Percentiles rank a stretch among this genome's conserved stretches.
phyloP scores from a whole-genome alignment of 1,140 invertebrate species.

The Drosophila ananassae region DNA sequence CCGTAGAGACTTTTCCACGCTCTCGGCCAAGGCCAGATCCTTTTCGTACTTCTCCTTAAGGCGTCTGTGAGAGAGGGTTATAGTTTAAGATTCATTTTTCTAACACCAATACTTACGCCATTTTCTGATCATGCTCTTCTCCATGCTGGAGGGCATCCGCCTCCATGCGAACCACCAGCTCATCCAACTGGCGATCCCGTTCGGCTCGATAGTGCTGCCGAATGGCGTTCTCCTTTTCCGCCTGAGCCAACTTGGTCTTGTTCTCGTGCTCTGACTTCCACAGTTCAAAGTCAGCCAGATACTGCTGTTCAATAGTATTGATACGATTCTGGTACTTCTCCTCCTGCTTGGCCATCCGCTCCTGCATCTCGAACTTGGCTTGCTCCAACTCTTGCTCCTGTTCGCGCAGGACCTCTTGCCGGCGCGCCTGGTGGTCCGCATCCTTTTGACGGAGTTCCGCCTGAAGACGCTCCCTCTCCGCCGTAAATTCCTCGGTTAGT shows the following conservation, averaged over 20 bases:
- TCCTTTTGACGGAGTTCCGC: constrained; percentile 83
- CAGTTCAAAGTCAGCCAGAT: constrained; percentile 85
- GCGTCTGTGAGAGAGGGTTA: constrained; percentile 84
- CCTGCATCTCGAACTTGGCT: constrained; percentile 84
- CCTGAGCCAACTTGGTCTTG: constrained; percentile 85
- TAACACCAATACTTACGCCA: constrained; percentile 75
- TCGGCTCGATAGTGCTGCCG: constrained; percentile 86
- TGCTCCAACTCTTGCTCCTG: constrained; percentile 82
- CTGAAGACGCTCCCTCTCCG: constrained; percentile 83
- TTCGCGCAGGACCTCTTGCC: constrained; percentile 68
- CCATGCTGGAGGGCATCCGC: constrained; percentile 85
- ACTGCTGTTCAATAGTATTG: constrained; percentile 86
- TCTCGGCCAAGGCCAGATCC: constrained; percentile 88
- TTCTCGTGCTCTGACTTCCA: constrained; percentile 87
- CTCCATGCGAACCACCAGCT: constrained; percentile 87
- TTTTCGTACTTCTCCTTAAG: constrained; percentile 90
- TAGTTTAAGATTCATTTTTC: neutral
- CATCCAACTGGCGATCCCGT: constrained; percentile 88
- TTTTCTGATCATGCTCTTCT: constrained; percentile 86
- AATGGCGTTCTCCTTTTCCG: constrained; percentile 86
- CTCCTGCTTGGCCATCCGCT: constrained; percentile 84
- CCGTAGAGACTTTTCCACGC: constrained; percentile 85
- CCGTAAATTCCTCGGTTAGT: constrained; percentile 84
- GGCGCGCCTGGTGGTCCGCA: constrained; percentile 58
- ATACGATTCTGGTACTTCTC: constrained; percentile 83